These are phyloP conservation scores for Megaleporinus macrocephalus DNA, from an alignment of 2,113 vertebrate genomes.

Conservation along the genomic window DNA sequence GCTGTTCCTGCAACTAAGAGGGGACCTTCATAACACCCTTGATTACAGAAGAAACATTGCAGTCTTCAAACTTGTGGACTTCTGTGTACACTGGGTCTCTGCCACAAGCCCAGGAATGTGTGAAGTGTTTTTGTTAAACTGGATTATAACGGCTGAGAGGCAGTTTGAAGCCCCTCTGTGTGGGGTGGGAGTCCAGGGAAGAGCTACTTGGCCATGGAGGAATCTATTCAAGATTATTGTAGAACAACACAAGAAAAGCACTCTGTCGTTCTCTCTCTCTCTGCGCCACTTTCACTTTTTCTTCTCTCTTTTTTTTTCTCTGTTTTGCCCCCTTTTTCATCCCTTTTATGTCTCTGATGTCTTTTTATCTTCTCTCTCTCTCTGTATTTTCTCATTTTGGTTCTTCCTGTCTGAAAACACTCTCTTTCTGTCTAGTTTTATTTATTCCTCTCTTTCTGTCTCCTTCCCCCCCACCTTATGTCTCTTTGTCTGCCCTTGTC, in stretches of 20 bases:
- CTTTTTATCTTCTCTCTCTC: neutral
- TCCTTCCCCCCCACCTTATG: too few species aligned
- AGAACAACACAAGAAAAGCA: neutral
- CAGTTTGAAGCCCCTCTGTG: neutral
- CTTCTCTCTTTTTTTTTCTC: neutral
- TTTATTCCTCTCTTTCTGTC: too few species aligned
- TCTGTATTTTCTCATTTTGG: neutral
- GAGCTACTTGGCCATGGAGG: neutral
- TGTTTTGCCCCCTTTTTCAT: neutral
- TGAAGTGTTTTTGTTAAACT: neutral
- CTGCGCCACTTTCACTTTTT: neutral
- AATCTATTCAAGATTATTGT: slow-evolving; percentile 23
- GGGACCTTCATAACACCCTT: neutral
- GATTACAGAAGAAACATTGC: neutral
- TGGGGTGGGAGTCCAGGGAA: neutral
- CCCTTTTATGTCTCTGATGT: neutral
- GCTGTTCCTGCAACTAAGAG: too few species aligned
- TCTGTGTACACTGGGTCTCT: neutral
- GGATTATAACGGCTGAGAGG: slow-evolving; percentile 4
- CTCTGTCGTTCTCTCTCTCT: neutral
- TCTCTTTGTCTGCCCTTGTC: too few species aligned
- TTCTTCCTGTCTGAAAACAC: too few species aligned
- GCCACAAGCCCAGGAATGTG: neutral
- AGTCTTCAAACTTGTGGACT: neutral
- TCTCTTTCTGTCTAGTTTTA: too few species aligned